Percentiles rank a stretch among this genome's conserved stretches.
Conservation (phyloP, 2,888 invertebrate species). For the Ariolimax columbianus region DNA sequence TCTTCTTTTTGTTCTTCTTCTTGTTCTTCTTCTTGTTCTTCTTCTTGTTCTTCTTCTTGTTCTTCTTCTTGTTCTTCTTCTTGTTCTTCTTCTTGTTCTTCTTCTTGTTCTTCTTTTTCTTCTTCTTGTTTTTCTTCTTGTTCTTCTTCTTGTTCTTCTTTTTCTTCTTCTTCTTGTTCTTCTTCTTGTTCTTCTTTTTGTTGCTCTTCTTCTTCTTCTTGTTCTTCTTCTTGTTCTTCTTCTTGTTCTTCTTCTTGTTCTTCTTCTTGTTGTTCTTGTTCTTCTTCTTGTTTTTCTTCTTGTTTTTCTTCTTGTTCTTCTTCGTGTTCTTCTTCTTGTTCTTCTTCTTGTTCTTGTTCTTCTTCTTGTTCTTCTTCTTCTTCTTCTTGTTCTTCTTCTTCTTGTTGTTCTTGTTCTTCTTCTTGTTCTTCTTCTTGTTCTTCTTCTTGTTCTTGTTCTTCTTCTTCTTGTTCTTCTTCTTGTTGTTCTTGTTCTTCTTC, state of each 20-base stretch:
- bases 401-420: slow-evolving; percentile 1
- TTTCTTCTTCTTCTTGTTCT: slow-evolving; percentile 43
- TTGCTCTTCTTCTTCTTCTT: slow-evolving; percentile 42
- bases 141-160: slow-evolving; percentile 42
- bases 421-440: neutral
- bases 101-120: slow-evolving; percentile 19
- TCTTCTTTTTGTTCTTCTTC: too few relatives aligned
- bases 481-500: neutral
- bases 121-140: too few relatives aligned
- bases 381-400: slow-evolving; percentile 21
- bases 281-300: too few relatives aligned
- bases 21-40: neutral
- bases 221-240: slow-evolving; percentile 41
- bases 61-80: neutral
- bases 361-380: slow-evolving; percentile 18
- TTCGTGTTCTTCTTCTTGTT: too few relatives aligned
- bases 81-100: neutral
- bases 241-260: slow-evolving; percentile 15
- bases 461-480: neutral
- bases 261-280: neutral
- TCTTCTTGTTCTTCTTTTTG: too few relatives aligned
- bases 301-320: too few relatives aligned
- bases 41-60: neutral
- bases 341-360: neutral
- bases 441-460: neutral